Base-by-base conservation (phyloP, 2,888 invertebrate genomes). In the Drosophila seclusa region DNA sequence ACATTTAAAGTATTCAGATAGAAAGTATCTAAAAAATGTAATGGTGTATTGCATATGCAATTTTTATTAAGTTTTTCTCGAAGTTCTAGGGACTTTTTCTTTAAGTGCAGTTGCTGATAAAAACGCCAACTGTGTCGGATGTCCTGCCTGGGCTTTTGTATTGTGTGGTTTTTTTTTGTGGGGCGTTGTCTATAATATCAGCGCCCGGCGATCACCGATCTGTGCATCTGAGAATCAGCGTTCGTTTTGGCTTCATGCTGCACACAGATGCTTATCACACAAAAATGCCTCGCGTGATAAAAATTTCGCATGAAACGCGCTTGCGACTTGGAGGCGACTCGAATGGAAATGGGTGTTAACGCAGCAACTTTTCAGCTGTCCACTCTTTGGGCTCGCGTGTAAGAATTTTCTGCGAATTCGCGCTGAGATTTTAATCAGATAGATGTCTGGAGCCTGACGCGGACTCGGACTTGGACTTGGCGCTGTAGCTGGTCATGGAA, bases 401-500 rank as follows among this genome's bases (percentile, higher is more conserved):
- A 87, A 82, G 87, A 90, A 90, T 90, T 89, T 83, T 80, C 82
- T 79, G 82, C 82, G 87, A 83, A 89, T 81, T 86, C 72, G 73
- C 68, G 78, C 80, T 63, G 85, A 85, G 85, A 85, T 85, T 85
- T 82, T 85, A 85, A 87, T 87, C 85, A 73, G 76, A 59, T 80
- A 81, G 73, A 77, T 76, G 76, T 61, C 60, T 64, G 64, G 55
- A 55, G 27, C 70, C 73, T 64, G 62, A 54, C 49, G 13, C 50
- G 40, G 60, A 36, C 48, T 18, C 50, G 40, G 60, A 36, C 48
- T 18, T 21, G 34, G 52, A n/a, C 27, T 8, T 67, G 52, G 34
- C 8, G 24, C 24, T 57, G 52, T 60, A 40, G 49, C 36, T 29
- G 42, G 29, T 24, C n/a, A 7, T 24, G n/a, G 29, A n/a, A 11